phyloP scores from a whole-genome alignment of 1,140 invertebrate genomes.

The Sarcophaga bullata region DNA sequence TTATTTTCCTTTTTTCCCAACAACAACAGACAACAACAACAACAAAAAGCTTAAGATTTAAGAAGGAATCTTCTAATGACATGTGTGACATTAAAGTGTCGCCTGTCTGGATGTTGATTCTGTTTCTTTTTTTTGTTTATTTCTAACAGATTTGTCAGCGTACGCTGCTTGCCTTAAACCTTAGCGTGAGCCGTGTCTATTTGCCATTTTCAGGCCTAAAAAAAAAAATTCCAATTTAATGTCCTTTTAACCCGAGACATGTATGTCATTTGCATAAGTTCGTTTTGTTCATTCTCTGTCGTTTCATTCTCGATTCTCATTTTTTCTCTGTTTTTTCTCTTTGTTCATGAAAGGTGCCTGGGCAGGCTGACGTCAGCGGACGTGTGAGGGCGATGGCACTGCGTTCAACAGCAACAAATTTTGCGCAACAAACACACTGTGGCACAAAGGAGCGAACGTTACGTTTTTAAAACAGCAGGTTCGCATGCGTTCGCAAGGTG shows the following conservation, averaged over 20 bases:
- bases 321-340: slow-evolving; percentile 25
- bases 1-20: not conserved
- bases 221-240: slow-evolving; percentile 18
- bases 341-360: slow-evolving; percentile 75
- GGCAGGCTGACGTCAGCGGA: slow-evolving; percentile 88
- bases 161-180: no score
- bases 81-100: slow-evolving; percentile 3
- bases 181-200: not conserved
- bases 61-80: no score
- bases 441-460: slow-evolving; percentile 92
- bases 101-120: not conserved
- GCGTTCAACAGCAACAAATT: slow-evolving; percentile 95
- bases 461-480: slow-evolving; percentile 93
- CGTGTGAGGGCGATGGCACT: slow-evolving; percentile 95
- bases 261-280: no score
- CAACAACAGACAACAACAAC: no score
- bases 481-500: slow-evolving; percentile 72
- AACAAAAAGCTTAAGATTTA: no score
- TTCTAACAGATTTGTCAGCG: not conserved
- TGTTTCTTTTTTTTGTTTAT: not conserved
- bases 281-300: no score
- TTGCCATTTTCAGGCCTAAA: not conserved
- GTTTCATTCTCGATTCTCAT: no score
- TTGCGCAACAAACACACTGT: slow-evolving; percentile 88
- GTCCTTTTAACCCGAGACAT: not conserved